Base-by-base conservation (phyloP, 2,797 vertebrate genomes). In the Emydoidea blandingii region DNA sequence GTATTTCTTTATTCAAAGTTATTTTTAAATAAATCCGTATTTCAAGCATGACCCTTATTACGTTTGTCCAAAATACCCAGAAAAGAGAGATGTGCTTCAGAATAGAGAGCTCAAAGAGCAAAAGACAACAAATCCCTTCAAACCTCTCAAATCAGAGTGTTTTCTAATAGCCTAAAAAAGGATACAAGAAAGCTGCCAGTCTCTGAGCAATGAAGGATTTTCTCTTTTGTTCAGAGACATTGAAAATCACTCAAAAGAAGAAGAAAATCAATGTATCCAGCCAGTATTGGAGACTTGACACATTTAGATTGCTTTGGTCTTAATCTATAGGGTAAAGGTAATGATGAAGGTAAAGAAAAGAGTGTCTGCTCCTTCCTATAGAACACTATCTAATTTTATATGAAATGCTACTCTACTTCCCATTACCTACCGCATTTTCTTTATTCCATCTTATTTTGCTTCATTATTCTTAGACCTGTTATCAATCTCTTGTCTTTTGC, bases 1-100 rank as follows among this genome's bases (percentile, higher is more conserved):
- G 56, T 65, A 6, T n/a, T 87, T 87, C 44, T 76, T 81, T 34
- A 23, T 14, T 57, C 12, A 7, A 52, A 84, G 31, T 10, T 3
- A 53, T 62, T 8, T 2, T 21, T n/a, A 54, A 5, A 2, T 6
- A 31, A 34, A 50, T 27, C 2, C 2, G 1, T 19, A 4, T 31
- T 79, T 59, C 15, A 37, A 27, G 4, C 9, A 0, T 27, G 12
- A 25, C 37, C 34, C 1, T 1, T 12, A 41, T 82, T 1, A 0
- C 14, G 15, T 76, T 74, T 74, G 6, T 44, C 8, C 23, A 44
- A 34, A 83, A 44, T n/a, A 49, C 25, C 31, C 85, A 8, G 50
- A 44, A 83, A 78, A 76, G 6, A 41, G 8, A 54, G 76, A 72
- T 19, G 10, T 83, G 44, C 78, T 81, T 53, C 74, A 34, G 53